phyloP scores from a whole-genome alignment of 2,797 vertebrate genomes.

The Numenius phaeopus region DNA sequence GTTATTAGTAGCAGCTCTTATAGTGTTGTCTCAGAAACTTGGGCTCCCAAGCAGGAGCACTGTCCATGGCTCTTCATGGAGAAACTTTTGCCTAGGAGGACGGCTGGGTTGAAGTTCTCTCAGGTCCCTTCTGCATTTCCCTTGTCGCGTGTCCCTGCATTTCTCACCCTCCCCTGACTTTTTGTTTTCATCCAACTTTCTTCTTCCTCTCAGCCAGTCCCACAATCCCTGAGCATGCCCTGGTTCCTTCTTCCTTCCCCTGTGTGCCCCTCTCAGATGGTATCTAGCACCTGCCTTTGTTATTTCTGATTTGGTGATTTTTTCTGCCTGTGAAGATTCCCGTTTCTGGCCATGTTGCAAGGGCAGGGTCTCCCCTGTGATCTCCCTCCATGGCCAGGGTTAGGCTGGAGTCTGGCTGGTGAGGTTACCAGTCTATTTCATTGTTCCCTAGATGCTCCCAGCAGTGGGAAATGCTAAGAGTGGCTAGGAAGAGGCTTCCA shows the following conservation, averaged over 20 bases:
- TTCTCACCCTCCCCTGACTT: background rate
- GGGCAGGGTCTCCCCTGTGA: background rate
- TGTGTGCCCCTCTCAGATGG: background rate
- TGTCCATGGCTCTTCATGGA: background rate
- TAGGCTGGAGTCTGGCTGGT: background rate
- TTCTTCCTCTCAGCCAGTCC: background rate
- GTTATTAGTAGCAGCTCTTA: background rate
- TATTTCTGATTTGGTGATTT: background rate
- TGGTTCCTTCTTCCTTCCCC: background rate
- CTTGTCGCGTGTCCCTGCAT: background rate
- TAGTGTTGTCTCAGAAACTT: background rate
- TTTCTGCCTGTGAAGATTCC: background rate
- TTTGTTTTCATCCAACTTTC: background rate
- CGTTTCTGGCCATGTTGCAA: background rate
- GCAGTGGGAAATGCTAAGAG: background rate
- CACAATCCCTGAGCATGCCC: background rate
- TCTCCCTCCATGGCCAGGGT: background rate
- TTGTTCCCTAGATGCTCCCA: background rate
- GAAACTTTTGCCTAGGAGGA: background rate
- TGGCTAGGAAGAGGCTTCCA: background rate
- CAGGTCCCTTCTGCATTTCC: background rate
- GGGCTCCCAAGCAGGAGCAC: background rate
- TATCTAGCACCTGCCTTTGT: background rate
- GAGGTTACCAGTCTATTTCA: background rate
- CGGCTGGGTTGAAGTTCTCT: fast-evolving